Percentiles rank a stretch among this genome's conserved stretches.
These are phyloP conservation scores for Acleris emargana DNA, from an alignment of 2,888 invertebrate species.

Conservation along the genomic window DNA sequence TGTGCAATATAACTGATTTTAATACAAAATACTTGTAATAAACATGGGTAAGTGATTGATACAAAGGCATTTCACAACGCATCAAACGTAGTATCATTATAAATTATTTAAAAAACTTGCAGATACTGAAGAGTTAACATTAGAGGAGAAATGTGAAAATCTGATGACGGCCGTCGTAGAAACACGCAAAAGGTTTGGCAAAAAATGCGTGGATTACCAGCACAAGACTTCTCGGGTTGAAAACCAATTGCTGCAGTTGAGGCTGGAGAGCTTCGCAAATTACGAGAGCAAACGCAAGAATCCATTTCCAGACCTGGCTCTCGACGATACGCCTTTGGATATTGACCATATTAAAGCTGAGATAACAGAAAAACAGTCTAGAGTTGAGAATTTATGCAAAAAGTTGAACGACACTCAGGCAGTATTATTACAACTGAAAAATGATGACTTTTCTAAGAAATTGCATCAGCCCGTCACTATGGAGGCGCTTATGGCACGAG, in stretches of 20 bases:
- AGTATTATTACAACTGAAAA: slow-evolving; percentile 60
- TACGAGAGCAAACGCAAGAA: slow-evolving; percentile 62
- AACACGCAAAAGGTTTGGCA: slow-evolving; percentile 72
- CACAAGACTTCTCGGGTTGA: slow-evolving; percentile 62
- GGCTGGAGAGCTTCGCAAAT: slow-evolving; percentile 60
- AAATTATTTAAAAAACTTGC: slow-evolving; percentile 34
- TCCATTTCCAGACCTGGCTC: slow-evolving; percentile 45
- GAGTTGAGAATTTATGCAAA: slow-evolving; percentile 50
- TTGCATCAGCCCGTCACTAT: slow-evolving; percentile 58
- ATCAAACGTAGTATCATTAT: not conserved
- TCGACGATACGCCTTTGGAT: slow-evolving; percentile 53
- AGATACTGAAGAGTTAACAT: slow-evolving; percentile 54
- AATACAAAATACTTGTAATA: not conserved
- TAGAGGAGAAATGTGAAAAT: slow-evolving; percentile 69
- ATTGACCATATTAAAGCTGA: slow-evolving; percentile 58
- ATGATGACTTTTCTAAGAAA: slow-evolving; percentile 55
- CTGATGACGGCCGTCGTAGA: slow-evolving; percentile 74
- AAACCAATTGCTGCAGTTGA: slow-evolving; percentile 65
- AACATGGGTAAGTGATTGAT: slow-evolving; percentile 36
- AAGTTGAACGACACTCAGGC: slow-evolving; percentile 58
- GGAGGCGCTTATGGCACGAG: slow-evolving; percentile 56
- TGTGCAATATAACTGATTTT: not conserved
- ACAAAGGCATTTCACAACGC: not conserved
- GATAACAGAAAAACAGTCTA: slow-evolving; percentile 50
- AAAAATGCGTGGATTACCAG: slow-evolving; percentile 66